These are phyloP conservation scores for Kryptolebias marmoratus DNA, from an alignment of 2,113 vertebrate species.

Conservation along the genomic window DNA sequence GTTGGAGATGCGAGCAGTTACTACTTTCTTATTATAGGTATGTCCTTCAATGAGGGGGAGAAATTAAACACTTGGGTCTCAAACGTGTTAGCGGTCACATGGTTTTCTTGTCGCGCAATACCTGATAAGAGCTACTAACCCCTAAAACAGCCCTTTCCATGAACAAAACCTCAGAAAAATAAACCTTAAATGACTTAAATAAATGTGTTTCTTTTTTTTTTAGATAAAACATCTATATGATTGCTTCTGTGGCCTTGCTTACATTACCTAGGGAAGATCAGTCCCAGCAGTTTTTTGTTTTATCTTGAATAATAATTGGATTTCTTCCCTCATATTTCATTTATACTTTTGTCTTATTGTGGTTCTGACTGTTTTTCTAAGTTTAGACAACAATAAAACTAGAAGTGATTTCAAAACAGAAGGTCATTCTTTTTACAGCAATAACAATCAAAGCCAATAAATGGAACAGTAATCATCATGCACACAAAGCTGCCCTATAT, in stretches of 20 bases:
- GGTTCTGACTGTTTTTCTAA: not conserved
- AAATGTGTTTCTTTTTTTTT: constrained; percentile 49
- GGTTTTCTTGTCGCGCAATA: constrained; percentile 61
- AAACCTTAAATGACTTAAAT: constrained; percentile 10
- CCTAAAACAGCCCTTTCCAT: constrained; percentile 40
- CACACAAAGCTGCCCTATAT: not conserved
- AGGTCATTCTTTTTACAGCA: not conserved
- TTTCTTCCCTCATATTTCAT: not conserved
- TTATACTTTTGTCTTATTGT: not conserved
- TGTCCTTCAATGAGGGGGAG: constrained; percentile 58
- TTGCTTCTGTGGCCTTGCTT: constrained; percentile 40
- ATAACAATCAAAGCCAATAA: not conserved
- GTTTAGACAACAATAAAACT: not conserved
- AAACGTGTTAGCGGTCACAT: constrained; percentile 69
- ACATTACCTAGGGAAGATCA: constrained; percentile 25
- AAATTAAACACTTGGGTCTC: constrained; percentile 75
- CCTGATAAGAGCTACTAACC: constrained; percentile 72
- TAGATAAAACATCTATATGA: constrained; percentile 16
- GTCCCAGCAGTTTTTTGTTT: not conserved
- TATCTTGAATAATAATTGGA: constrained; percentile 5
- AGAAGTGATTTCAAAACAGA: constrained; percentile 1
- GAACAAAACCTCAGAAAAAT: constrained; percentile 48
- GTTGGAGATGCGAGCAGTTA: constrained; percentile 55
- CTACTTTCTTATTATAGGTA: constrained; percentile 43
- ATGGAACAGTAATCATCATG: not conserved